phyloP scores from a whole-genome alignment of 2,113 vertebrate species.

The Chamaea fasciata region DNA sequence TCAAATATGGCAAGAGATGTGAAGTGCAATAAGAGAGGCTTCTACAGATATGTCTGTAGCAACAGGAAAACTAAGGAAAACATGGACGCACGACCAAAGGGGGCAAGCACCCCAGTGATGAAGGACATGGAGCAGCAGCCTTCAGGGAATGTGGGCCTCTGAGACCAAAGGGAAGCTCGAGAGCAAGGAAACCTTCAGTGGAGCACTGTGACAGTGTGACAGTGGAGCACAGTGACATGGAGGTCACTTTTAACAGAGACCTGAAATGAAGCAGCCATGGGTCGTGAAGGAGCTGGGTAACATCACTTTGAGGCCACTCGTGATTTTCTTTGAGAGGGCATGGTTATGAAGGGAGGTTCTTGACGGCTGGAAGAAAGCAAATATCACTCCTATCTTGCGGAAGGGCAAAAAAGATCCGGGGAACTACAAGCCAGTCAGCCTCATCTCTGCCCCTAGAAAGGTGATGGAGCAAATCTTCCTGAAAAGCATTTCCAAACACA shows the following conservation, averaged over 20 bases:
- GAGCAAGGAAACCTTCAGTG: background rate
- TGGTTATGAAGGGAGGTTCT: background rate
- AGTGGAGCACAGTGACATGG: background rate
- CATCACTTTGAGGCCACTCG: background rate
- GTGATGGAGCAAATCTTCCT: background rate
- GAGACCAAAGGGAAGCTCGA: background rate
- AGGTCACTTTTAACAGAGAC: background rate
- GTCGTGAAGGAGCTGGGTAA: background rate
- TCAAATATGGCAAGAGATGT: background rate
- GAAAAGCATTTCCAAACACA: background rate
- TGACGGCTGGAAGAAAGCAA: background rate
- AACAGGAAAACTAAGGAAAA: background rate
- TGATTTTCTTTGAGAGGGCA: background rate
- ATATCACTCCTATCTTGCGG: background rate
- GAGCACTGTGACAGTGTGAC: background rate
- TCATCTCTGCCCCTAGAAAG: background rate
- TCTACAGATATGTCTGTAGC: background rate
- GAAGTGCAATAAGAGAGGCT: background rate
- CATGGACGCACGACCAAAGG: rapidly evolving
- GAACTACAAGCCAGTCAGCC: background rate
- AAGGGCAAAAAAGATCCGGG: background rate
- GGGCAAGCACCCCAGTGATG: background rate
- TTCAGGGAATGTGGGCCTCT: background rate
- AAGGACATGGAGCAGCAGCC: background rate
- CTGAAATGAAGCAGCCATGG: background rate